Percentiles rank a stretch among this genome's conserved stretches.
These are phyloP conservation scores for Serilophus lunatus DNA, from an alignment of 2,113 vertebrate species.

Conservation along the genomic window DNA sequence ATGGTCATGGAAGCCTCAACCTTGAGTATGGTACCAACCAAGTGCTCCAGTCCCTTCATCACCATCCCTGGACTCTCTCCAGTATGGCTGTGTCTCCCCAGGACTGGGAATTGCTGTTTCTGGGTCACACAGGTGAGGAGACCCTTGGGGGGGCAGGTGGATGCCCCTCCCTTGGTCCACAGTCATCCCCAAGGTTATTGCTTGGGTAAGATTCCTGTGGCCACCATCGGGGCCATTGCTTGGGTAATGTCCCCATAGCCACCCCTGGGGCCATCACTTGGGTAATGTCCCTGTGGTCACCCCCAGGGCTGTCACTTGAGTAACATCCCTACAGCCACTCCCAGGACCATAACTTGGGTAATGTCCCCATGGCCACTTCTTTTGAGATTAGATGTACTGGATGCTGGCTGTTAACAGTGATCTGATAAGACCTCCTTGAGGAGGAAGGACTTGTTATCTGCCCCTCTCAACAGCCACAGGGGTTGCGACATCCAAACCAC, in stretches of 20 bases:
- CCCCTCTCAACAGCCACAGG: background rate
- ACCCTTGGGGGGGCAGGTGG: background rate
- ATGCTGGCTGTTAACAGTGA: background rate
- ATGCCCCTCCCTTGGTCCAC: background rate
- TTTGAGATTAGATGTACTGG: background rate
- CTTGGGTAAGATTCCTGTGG: background rate
- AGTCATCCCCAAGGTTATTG: rapidly evolving
- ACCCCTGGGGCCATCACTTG: background rate
- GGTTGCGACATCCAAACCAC: background rate
- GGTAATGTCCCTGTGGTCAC: background rate
- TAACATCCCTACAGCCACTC: background rate
- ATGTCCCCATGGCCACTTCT: background rate
- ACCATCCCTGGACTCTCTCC: background rate
- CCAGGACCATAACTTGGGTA: rapidly evolving
- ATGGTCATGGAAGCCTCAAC: background rate
- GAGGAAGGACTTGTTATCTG: background rate
- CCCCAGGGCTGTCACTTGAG: background rate
- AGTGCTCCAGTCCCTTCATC: background rate
- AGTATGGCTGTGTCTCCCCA: background rate
- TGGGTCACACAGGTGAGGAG: background rate
- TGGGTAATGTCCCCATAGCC: background rate
- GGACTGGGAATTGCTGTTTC: background rate
- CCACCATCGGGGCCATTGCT: rapidly evolving
- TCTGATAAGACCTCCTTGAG: background rate
- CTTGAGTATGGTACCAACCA: background rate